These are phyloP conservation scores for Montifringilla adamsi DNA, from an alignment of 2,113 vertebrate species.

Conservation along the genomic window DNA sequence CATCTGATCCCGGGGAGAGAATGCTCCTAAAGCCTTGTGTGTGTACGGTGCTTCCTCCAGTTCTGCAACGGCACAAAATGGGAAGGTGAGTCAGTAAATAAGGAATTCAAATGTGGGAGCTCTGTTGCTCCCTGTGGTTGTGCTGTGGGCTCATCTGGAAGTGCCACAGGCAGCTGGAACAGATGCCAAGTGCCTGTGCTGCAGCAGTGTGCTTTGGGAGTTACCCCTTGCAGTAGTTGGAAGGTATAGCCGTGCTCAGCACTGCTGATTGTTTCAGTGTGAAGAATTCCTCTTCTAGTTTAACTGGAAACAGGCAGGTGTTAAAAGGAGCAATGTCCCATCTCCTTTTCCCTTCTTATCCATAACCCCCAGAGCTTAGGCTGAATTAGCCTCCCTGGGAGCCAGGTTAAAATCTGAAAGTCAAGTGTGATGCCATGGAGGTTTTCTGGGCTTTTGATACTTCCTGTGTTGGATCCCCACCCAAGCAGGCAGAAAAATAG, in stretches of 20 bases:
- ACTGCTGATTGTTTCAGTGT: background rate
- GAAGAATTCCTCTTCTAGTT: background rate
- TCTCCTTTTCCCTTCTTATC: background rate
- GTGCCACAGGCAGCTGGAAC: background rate
- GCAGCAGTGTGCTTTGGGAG: background rate
- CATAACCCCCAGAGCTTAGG: background rate
- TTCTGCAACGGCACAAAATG: background rate
- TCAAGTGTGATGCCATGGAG: background rate
- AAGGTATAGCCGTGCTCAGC: background rate
- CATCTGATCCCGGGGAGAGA: background rate
- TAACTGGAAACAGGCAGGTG: background rate
- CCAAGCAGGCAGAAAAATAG: background rate
- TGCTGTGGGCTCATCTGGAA: accelerated
- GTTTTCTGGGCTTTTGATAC: background rate
- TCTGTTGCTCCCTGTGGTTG: background rate
- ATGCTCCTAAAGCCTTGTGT: background rate
- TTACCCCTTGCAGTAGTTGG: background rate
- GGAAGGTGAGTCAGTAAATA: background rate
- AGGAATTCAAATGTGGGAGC: background rate
- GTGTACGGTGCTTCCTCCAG: background rate
- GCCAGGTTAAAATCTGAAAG: background rate
- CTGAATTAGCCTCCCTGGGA: background rate
- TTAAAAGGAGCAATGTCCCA: background rate
- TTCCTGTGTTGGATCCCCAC: background rate
- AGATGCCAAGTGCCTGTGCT: background rate